Percentiles rank a stretch among this genome's conserved stretches.
Conservation (phyloP, 2,113 vertebrate species). For the Phoxinus phoxinus region DNA sequence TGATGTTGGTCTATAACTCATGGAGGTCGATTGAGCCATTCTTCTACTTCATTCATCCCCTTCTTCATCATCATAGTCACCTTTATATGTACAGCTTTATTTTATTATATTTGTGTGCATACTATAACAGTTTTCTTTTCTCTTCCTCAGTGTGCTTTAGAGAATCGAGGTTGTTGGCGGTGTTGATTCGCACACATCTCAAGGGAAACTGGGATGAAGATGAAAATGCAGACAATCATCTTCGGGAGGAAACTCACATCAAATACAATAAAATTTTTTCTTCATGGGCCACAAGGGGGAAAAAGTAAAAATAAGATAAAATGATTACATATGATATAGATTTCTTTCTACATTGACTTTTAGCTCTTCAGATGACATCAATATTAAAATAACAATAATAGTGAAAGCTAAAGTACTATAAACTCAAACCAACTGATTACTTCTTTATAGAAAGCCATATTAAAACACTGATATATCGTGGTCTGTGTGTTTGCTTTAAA, state of each 20-base stretch:
- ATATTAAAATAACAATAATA: constrained; percentile 6
- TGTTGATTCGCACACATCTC: not conserved
- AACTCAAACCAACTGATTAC: not conserved
- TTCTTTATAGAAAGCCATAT: not conserved
- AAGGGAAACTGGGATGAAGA: not conserved
- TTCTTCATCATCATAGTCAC: not conserved
- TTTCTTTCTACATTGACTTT: no score
- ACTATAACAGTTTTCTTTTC: not conserved
- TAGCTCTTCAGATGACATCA: not conserved
- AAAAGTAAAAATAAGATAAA: not conserved
- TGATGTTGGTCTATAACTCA: not conserved
- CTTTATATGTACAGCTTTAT: not conserved
- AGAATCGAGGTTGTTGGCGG: not conserved
- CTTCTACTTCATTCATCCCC: no score
- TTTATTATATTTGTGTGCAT: not conserved
- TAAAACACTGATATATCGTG: constrained; percentile 10
- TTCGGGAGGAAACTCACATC: not conserved
- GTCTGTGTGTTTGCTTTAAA: constrained; percentile 27
- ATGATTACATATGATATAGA: not conserved
- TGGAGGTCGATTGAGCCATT: no score
- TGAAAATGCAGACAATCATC: not conserved
- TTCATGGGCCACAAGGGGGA: not conserved
- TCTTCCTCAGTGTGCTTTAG: not conserved
- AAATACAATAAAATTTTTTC: not conserved
- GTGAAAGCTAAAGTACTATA: not conserved